Evolutionary conservation across 1,140 invertebrate species (phyloP).

Genomic region (Procambarus virginalis): DNA sequence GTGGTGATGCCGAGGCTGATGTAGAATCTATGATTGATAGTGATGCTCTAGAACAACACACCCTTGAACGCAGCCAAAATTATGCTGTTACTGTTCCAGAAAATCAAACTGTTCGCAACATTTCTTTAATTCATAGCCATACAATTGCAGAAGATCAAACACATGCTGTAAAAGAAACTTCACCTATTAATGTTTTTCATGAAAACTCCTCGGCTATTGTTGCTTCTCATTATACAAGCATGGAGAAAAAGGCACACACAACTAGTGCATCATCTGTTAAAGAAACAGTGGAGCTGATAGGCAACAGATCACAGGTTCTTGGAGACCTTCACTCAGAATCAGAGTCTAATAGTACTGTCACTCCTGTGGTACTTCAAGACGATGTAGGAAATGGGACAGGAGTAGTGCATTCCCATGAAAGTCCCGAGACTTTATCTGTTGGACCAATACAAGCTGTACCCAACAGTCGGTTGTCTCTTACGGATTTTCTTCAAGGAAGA

Average conservation of each 20-base stretch:
- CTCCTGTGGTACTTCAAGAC: neutral
- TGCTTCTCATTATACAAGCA: neutral
- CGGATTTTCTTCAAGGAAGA: neutral
- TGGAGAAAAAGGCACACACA: neutral
- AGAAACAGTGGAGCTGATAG: neutral
- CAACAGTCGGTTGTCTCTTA: neutral
- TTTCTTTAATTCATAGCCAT: neutral
- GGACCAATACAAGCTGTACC: neutral
- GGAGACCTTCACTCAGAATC: neutral
- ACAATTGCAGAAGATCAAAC: neutral
- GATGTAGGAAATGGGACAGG: neutral
- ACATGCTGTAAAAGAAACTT: neutral
- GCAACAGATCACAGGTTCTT: neutral
- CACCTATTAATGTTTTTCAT: neutral
- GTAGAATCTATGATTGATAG: neutral
- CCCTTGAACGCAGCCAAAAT: neutral
- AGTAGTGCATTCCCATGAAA: neutral
- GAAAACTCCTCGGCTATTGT: neutral
- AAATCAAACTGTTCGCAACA: neutral
- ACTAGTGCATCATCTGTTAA: neutral
- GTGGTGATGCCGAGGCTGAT: neutral
- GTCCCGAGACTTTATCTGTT: neutral
- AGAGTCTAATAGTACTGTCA: neutral
- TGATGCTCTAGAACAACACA: neutral
- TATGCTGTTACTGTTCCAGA: neutral